Evolutionary conservation across 2,797 vertebrate genomes (phyloP), one percentile per base, ranked within the genome.

Genomic region (Myotis pilosus): DNA sequence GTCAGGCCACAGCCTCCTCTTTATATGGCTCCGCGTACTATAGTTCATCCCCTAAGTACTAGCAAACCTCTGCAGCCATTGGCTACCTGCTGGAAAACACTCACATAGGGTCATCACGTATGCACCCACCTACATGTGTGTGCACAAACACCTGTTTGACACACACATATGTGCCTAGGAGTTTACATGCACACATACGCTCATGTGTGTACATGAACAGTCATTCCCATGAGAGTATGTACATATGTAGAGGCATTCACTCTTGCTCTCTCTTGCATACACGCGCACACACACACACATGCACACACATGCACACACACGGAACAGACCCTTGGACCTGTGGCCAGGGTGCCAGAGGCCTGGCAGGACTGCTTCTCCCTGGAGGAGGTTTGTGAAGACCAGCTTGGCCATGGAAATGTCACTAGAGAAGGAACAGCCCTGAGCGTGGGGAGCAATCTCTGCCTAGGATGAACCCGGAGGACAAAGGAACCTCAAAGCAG

Each of bases 21-120:
- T n/a, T 30, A 5, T 8, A 1, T 0, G 1, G 15, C 33, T 51
- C 17, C 1, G 4, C 0, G 1, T 16, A 17, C n/a, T 13, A 9
- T 20, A 69, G 2, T 41, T 68, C 62, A 60, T 55, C 20, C 22
- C 82, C 36, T 53, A 25, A 53, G 60, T 30, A 20, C 47, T 60
- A 47, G 47, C 28, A 68, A 68, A 38, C 17, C 25, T 30, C 47
- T 41, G 22, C 13, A 30, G 68, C 36, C 57, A 36, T 2, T 28
- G 74, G 28, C 49, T 85, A 10, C 51, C 23, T 72, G n/a, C 51
- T n/a, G 8, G 57, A 78, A 55, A 33, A 53, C 1, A 83, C 41
- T 10, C 38, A 85, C 23, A 12, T 1, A 12, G 22, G 33, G 55
- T 57, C 6, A 38, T 47, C 19, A 81, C 51, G 17, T 53, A 20